Base-by-base conservation (phyloP, 2,888 invertebrate genomes). In the Plagodis dolabraria region DNA sequence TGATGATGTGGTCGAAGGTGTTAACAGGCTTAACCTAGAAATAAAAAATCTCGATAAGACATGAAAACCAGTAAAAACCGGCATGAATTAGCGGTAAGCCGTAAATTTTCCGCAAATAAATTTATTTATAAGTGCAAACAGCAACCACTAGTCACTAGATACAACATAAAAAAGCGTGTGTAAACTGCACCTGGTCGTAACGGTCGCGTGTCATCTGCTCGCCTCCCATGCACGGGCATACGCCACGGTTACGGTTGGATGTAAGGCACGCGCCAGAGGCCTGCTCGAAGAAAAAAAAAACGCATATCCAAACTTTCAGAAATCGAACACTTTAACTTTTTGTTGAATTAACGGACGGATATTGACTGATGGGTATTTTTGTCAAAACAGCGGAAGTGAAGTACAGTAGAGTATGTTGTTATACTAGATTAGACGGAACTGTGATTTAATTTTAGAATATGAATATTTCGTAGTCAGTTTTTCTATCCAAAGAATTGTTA, bases 151-250 rank as follows among this genome's bases (percentile, higher is more conserved):
- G 47, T 12, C 5, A 6, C 11, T 40, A 38, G 40, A 40, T 40
- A 40, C 8, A 8, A 36, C 40, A 10, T 11, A 22, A 34, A 40
- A 42, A 8, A n/a, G 22, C 36, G 40, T 57, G 45, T 40, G 43
- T 33, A 54, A 56, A 53, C 73, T 84, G 90, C 92, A 92, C 86
- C 92, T 91, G 92, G 89, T 85, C 48, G 71, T 92, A 92, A 92
- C 92, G 92, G 92, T 89, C 91, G 87, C 85, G 88, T 92, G 91
- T 91, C 92, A 90, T 92, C 92, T 92, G 91, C 86, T 82, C 83
- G 59, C 47, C 40, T 56, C 60, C 79, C 79, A 53, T 58, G 49
- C 53, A 50, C 80, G 74, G 71, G 82, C 92, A 92, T 91, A 92
- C 85, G 87, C 82, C 87, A 91, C 88, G 89, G 78, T 82, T 84